These are phyloP conservation scores for Dendrolimus punctatus DNA, from an alignment of 1,140 invertebrate species.

Conservation along the genomic window DNA sequence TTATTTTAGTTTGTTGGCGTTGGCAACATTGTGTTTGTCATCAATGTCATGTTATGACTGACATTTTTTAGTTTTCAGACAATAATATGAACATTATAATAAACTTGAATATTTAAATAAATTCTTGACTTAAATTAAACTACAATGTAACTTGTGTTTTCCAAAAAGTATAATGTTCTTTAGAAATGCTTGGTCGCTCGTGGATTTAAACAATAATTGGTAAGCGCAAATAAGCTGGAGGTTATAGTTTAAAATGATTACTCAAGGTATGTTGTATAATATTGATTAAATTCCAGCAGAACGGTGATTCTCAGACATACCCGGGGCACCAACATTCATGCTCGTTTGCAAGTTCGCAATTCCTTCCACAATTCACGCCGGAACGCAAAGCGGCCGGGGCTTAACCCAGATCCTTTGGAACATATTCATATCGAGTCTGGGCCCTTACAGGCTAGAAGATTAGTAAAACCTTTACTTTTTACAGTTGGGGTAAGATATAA, in stretches of 20 bases:
- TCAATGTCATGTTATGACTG: too few relatives aligned
- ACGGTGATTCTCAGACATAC: constrained; percentile 27
- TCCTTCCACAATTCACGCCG: constrained; percentile 43
- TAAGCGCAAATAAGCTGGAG: constrained; percentile 20
- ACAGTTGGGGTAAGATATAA: constrained; percentile 75
- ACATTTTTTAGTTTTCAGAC: too few relatives aligned
- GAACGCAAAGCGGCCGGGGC: constrained; percentile 17
- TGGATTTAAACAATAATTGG: constrained; percentile 45
- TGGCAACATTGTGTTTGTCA: too few relatives aligned
- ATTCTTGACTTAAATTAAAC: neutral
- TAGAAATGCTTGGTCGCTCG: constrained; percentile 48
- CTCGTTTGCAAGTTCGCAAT: constrained; percentile 35
- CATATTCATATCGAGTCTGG: constrained; percentile 43
- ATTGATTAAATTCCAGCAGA: constrained; percentile 36
- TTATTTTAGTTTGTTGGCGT: too few relatives aligned
- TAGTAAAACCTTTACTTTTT: constrained; percentile 80
- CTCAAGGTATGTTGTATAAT: constrained; percentile 4
- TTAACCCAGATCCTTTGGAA: constrained; percentile 44
- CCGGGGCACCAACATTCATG: constrained; percentile 23
- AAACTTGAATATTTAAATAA: too few relatives aligned
- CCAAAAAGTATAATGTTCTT: constrained; percentile 48
- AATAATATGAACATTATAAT: too few relatives aligned
- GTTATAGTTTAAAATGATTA: constrained; percentile 2
- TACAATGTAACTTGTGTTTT: constrained; percentile 21
- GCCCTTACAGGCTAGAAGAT: constrained; percentile 54